Evolutionary conservation across 2,797 vertebrate genomes (phyloP), one percentile per base, ranked within the genome.

Genomic region (Enteromius thamalakanensis): DNA sequence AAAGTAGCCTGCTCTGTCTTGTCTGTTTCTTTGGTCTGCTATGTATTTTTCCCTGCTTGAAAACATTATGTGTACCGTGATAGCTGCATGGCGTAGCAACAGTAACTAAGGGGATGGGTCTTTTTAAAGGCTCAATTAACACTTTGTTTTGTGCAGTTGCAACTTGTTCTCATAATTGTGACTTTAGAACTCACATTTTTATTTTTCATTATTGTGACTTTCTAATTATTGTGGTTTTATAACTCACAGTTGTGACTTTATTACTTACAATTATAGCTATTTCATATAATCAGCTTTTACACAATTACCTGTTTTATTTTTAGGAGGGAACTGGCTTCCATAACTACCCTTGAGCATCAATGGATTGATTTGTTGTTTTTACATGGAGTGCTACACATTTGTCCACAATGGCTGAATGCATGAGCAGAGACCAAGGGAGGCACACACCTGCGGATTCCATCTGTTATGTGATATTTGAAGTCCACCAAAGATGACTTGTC

Each of bases 331-430:
- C 64, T 67, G 32, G 64, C 64, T 21, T 67, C 17, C 3, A 21
- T 45, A 14, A 53, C 34, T 62, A 60, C 75, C 42, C 15, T 34
- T 65, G 26, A 47, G 23, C 47, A 47, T 65, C 47, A 34, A 7
- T 42, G 9, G 21, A 71, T 71, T 42, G 67, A 80, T 70, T 80
- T 58, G 17, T 55, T 55, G 67, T 69, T 80, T 32, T 70, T 42
- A 80, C 47, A 70, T 70, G 26, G 15, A 55, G 62, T 37, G 17
- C n/a, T 51, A 12, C 15, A 26, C 78, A 69, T 55, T 80, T 40
- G 49, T 80, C 32, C 34, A 29, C 49, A 80, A 55, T 49, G 29
- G 17, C 47, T 40, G 29, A 79, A 37, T 68, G 77, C 32, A 26
- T 17, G n/a, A 69, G 64, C 32, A 17, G 29, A 53, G 14, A 53